Evolutionary conservation across 2,113 vertebrate species (phyloP).

Genomic region (Atherinomorus stipes): DNA sequence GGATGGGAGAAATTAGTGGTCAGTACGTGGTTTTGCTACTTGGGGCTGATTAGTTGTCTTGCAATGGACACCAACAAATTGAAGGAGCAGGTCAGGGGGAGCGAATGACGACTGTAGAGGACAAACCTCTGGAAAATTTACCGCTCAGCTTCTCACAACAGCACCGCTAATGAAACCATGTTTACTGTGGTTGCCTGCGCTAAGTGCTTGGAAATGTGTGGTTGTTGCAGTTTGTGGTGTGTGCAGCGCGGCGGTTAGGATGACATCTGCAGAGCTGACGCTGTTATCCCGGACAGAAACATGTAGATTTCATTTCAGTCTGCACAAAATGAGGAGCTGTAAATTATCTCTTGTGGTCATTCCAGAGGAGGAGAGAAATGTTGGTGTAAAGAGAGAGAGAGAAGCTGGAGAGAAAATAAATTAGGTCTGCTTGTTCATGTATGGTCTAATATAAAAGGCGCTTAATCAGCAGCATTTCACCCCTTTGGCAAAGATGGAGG

Average conservation of each 20-base stretch:
- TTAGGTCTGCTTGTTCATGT: slow-evolving; percentile 75
- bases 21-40: slow-evolving; percentile 48
- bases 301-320: slow-evolving; percentile 32
- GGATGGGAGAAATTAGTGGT: slow-evolving; percentile 19
- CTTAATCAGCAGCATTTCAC: slow-evolving; percentile 74
- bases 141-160: slow-evolving; percentile 3
- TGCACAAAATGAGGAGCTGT: slow-evolving; percentile 49
- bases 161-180: slow-evolving; percentile 50
- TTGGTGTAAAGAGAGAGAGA: slow-evolving; percentile 5
- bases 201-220: slow-evolving; percentile 36
- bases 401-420: slow-evolving; percentile 51
- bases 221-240: slow-evolving; percentile 21
- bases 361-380: not conserved
- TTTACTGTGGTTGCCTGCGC: slow-evolving; percentile 30
- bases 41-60: slow-evolving; percentile 45
- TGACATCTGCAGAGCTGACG: slow-evolving; percentile 31
- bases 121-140: slow-evolving; percentile 30
- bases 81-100: not conserved
- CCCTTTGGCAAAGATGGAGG: slow-evolving; percentile 39
- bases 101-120: not conserved
- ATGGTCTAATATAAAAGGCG: slow-evolving; percentile 67
- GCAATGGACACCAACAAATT: slow-evolving; percentile 19
- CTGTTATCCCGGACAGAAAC: slow-evolving; percentile 31
- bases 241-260: not conserved
- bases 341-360: slow-evolving; percentile 19